A percentile compares a stretch with the other conserved stretches of the same genome.
phyloP scores from a whole-genome alignment of 2,797 vertebrate genomes.

The Sebastes matsubarae region DNA sequence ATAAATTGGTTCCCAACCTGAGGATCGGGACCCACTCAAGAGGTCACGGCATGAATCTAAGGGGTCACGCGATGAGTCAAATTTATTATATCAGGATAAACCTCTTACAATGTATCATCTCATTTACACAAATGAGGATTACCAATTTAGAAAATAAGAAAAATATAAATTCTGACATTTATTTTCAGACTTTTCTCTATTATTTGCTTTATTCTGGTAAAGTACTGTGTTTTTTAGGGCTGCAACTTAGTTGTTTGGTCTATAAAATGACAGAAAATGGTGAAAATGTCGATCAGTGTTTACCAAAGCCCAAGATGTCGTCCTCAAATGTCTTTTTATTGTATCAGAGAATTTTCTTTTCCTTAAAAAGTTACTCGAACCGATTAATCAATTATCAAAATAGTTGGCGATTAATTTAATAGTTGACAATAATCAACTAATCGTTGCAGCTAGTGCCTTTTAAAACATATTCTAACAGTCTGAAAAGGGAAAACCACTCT shows the following conservation, averaged over 20 bases:
- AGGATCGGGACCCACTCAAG: background rate
- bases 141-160: background rate
- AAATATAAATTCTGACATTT: background rate
- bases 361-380: too few species aligned
- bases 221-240: too few species aligned
- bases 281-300: too few species aligned
- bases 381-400: too few species aligned
- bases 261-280: too few species aligned
- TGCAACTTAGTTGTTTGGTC: too few species aligned
- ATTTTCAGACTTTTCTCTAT: too few species aligned
- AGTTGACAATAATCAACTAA: too few species aligned
- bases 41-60: background rate
- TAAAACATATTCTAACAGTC: background rate
- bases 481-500: background rate
- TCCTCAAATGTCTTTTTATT: too few species aligned
- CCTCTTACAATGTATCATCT: background rate
- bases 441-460: background rate
- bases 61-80: background rate
- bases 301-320: rapidly evolving
- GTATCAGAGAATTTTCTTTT: too few species aligned
- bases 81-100: background rate
- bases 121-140: background rate
- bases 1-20: background rate
- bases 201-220: background rate
- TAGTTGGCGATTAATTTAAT: too few species aligned